Evolutionary conservation across 1,140 invertebrate genomes (phyloP).

Genomic region (Aphis craccivora): DNA sequence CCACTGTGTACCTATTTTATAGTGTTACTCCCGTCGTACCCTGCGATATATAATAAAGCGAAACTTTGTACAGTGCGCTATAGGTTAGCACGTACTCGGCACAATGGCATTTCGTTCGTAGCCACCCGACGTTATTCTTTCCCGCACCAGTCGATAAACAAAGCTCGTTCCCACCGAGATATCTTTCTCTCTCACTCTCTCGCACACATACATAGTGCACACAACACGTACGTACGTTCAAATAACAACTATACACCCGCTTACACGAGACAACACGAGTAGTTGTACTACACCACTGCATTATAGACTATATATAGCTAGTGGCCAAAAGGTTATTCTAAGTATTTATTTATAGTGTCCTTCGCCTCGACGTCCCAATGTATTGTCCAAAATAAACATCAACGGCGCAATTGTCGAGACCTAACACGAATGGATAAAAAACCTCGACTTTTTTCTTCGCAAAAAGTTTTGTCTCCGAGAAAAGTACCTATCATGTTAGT

Average conservation of each 20-base stretch:
- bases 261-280: not conserved
- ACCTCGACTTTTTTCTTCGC: not conserved
- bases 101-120: not conserved
- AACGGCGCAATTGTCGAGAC: not conserved
- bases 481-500: not conserved
- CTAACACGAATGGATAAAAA: not conserved
- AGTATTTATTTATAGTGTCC: constrained; percentile 6
- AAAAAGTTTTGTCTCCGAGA: not conserved
- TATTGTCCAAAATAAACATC: not conserved
- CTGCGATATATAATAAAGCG: not conserved
- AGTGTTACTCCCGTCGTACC: not conserved
- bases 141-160: not conserved
- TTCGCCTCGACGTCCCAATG: not conserved
- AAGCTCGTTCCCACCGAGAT: not conserved
- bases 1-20: not conserved
- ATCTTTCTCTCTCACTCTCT: too few relatives aligned
- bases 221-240: not conserved
- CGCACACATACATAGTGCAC: not conserved
- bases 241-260: not conserved
- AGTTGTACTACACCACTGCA: too few relatives aligned
- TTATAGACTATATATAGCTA: not conserved
- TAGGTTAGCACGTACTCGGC: not conserved
- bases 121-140: not conserved
- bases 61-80: not conserved
- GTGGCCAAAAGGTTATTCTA: not conserved